Conservation (phyloP, 2,113 vertebrate genomes). For the Haemorhous mexicanus region DNA sequence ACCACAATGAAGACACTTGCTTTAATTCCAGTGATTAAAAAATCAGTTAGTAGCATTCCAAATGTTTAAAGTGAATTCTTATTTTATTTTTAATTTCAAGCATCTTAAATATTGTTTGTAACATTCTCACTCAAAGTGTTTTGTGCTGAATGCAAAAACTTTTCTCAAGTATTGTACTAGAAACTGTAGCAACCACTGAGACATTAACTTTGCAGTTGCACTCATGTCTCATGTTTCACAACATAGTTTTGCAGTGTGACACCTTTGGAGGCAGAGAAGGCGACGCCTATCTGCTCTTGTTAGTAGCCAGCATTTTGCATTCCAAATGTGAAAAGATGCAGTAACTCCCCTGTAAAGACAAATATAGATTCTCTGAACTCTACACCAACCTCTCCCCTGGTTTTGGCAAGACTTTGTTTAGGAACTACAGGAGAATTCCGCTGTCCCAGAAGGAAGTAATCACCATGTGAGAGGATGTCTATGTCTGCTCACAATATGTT, state of each 20-base stretch:
- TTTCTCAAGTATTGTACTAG: background rate
- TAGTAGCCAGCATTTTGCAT: background rate
- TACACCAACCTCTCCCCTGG: background rate
- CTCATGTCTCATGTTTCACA: background rate
- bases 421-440: background rate
- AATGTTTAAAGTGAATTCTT: background rate
- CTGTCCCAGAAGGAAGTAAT: background rate
- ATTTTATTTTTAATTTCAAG: background rate
- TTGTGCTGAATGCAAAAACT: conserved; percentile 1
- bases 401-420: background rate
- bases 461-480: background rate
- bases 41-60: background rate
- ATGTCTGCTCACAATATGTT: background rate
- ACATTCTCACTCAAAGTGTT: background rate
- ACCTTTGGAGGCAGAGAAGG: background rate
- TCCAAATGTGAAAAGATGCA: background rate
- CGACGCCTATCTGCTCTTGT: background rate
- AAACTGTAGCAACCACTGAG: conserved; percentile 50
- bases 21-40: background rate
- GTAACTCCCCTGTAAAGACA: background rate
- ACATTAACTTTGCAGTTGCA: background rate
- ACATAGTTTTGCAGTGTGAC: background rate
- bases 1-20: background rate
- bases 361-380: background rate
- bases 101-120: background rate